A percentile compares a stretch with the other conserved stretches of the same genome.
These are phyloP conservation scores for Onychostruthus taczanowskii DNA, from an alignment of 2,113 vertebrate species.

Conservation along the genomic window DNA sequence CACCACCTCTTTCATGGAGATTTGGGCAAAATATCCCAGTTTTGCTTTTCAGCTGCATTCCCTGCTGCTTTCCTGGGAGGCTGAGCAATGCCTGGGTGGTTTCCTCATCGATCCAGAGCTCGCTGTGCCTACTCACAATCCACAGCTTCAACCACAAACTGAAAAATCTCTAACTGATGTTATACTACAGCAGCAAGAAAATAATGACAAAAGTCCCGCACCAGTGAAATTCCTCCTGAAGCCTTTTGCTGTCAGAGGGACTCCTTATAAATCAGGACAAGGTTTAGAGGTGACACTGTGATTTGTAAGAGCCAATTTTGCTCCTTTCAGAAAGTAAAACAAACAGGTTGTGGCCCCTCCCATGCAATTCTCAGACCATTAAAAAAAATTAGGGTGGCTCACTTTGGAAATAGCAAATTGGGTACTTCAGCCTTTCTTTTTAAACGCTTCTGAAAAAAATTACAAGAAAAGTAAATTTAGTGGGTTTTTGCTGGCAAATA, in stretches of 20 bases:
- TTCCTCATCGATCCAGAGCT: not conserved
- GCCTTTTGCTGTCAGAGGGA: not conserved
- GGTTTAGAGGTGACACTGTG: not conserved
- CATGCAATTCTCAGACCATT: not conserved
- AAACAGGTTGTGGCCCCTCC: not conserved
- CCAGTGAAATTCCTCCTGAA: not conserved
- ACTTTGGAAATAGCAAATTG: not conserved
- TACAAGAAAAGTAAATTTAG: not conserved
- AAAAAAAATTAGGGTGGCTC: not conserved
- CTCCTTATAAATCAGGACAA: not conserved
- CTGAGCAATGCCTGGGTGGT: not conserved
- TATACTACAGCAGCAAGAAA: not conserved
- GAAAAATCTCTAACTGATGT: not conserved
- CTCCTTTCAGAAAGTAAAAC: not conserved
- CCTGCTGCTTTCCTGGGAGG: not conserved
- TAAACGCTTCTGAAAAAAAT: not conserved
- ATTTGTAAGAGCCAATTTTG: not conserved
- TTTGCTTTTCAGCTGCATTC: not conserved
- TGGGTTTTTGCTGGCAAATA: not conserved
- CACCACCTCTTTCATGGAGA: not conserved
- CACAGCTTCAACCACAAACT: not conserved
- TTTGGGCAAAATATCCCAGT: not conserved
- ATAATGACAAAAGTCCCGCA: accelerated
- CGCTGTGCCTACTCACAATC: not conserved
- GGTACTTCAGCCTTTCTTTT: not conserved